These are phyloP conservation scores for human (Homo sapiens) DNA, from an alignment of 2,113 vertebrate species.

Conservation along the genomic window DNA sequence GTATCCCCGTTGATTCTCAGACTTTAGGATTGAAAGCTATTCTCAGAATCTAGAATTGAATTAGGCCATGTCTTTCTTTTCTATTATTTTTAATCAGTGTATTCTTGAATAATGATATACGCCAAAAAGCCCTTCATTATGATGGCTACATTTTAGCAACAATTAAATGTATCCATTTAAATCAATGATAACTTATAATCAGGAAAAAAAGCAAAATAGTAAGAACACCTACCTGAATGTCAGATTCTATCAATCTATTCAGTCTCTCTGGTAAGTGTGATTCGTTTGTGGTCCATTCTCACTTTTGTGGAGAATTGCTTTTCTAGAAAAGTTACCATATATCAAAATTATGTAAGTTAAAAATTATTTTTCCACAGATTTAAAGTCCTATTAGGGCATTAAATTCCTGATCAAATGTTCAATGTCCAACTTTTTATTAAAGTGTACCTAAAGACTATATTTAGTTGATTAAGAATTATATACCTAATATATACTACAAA, in stretches of 20 bases:
- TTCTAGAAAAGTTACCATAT: not conserved
- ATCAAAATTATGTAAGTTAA: slow-evolving; percentile 20
- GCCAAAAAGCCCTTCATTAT: not conserved
- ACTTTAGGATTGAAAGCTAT: slow-evolving; percentile 48
- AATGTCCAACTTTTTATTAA: slow-evolving; percentile 38
- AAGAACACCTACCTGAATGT: slow-evolving; percentile 3
- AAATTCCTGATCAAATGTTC: slow-evolving; percentile 40
- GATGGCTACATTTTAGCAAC: not conserved
- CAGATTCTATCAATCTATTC: slow-evolving; percentile 22
- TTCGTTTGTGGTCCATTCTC: not conserved
- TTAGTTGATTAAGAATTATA: slow-evolving; percentile 1
- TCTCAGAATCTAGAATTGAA: slow-evolving; percentile 63
- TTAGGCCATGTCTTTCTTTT: slow-evolving; percentile 46
- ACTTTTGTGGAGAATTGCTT: not conserved
- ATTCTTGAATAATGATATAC: slow-evolving; percentile 38
- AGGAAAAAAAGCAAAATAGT: not conserved
- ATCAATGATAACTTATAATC: not conserved
- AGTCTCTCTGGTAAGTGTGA: not conserved
- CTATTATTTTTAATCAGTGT: slow-evolving; percentile 46
- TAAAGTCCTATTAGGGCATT: not conserved
- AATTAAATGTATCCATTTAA: slow-evolving; percentile 30
- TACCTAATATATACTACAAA: not conserved
- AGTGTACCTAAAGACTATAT: not conserved
- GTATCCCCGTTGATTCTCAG: slow-evolving; percentile 44
- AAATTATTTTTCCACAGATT: slow-evolving; percentile 48